Percentiles rank a stretch among this genome's conserved stretches.
phyloP scores from a whole-genome alignment of 2,113 vertebrate genomes.

The Mormoops blainvillei region DNA sequence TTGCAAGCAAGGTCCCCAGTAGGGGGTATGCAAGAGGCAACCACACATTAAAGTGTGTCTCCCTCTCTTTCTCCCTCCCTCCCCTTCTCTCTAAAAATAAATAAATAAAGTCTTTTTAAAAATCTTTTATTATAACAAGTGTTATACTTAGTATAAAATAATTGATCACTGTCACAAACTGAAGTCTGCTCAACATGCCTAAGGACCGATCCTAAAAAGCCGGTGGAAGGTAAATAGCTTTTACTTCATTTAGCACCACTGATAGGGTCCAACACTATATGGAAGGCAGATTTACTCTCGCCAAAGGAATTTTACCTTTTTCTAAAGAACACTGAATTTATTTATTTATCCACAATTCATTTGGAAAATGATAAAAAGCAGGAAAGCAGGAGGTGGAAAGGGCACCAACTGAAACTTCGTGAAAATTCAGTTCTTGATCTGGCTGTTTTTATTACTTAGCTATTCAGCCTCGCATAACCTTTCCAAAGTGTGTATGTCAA shows the following conservation, averaged over 20 bases:
- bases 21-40: too few relatives aligned
- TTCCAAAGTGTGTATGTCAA: not conserved
- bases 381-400: not conserved
- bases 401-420: not conserved
- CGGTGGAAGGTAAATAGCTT: not conserved
- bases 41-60: too few relatives aligned
- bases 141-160: not conserved
- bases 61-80: too few relatives aligned
- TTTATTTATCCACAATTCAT: not conserved
- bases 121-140: not conserved
- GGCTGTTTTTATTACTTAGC: not conserved
- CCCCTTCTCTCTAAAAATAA: too few relatives aligned
- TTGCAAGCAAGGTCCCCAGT: too few relatives aligned
- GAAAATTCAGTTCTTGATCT: not conserved
- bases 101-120: too few relatives aligned
- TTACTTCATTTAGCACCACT: not conserved
- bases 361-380: not conserved
- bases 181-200: not conserved
- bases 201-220: not conserved
- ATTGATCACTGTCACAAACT: not conserved
- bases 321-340: not conserved
- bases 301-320: not conserved
- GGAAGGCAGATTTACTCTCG: not conserved
- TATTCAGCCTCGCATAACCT: not conserved
- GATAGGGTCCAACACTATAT: not conserved